Conservation (phyloP, 2,888 invertebrate genomes). For the Limenitis camilla region DNA sequence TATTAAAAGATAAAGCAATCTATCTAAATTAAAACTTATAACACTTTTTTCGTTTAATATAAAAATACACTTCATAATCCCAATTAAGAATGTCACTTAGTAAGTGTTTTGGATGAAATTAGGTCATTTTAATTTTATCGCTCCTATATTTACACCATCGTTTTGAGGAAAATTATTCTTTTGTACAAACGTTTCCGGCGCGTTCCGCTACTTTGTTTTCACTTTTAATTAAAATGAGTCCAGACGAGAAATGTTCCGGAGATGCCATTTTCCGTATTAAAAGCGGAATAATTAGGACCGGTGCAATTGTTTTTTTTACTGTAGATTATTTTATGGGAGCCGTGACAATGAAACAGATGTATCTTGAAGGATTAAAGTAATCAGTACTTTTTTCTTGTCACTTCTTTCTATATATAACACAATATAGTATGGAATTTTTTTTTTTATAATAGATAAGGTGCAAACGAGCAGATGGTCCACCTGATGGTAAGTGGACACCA, state of each 20-base stretch:
- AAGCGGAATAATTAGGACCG: constrained; percentile 27
- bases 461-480: too few species aligned
- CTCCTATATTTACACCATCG: constrained; percentile 21
- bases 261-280: constrained; percentile 27
- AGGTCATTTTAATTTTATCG: constrained; percentile 13
- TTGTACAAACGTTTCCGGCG: constrained; percentile 39
- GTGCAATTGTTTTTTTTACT: constrained; percentile 29
- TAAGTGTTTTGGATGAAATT: constrained; percentile 5
- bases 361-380: constrained; percentile 5
- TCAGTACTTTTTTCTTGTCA: too few species aligned
- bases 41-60: background rate
- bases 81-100: background rate
- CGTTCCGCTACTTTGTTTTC: constrained; percentile 53
- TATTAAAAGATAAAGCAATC: background rate
- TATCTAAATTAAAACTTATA: background rate
- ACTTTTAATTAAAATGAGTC: constrained; percentile 67
- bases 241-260: constrained; percentile 37
- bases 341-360: constrained; percentile 16
- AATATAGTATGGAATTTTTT: too few species aligned
- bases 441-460: too few species aligned
- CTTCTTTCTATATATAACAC: too few species aligned
- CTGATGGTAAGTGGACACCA: too few species aligned
- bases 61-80: background rate
- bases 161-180: constrained; percentile 35
- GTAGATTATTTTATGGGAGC: constrained; percentile 20